Conservation (phyloP, 2,113 vertebrate genomes). For the Hiodon tergisus region DNA sequence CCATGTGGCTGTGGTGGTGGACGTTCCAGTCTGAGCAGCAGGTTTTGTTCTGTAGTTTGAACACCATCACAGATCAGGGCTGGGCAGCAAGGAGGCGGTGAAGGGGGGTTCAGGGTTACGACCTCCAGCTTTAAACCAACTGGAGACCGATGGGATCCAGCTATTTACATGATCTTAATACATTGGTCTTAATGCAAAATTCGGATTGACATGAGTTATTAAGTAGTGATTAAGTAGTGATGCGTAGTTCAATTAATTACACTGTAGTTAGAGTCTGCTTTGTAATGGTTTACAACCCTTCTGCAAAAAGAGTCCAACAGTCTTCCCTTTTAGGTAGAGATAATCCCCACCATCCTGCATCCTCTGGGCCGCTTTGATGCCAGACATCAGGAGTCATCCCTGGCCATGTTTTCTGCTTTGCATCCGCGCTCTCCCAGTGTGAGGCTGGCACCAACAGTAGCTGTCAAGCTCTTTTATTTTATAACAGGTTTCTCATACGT, state of each 20-base stretch:
- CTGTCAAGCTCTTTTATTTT: too few species aligned
- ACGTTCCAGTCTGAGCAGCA: constrained; percentile 25
- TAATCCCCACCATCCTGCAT: constrained; percentile 38
- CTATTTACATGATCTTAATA: neutral
- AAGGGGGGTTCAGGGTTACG: neutral
- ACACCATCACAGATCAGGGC: constrained; percentile 22
- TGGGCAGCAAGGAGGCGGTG: constrained; percentile 8
- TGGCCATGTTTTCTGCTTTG: constrained; percentile 28
- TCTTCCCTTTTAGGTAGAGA: constrained; percentile 38
- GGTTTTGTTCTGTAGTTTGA: constrained; percentile 28
- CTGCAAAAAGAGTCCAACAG: constrained; percentile 36
- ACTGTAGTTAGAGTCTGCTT: constrained; percentile 16
- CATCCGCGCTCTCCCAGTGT: neutral
- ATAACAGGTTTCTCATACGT: too few species aligned
- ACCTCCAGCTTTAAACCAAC: too few species aligned
- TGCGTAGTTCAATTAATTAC: too few species aligned
- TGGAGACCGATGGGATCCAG: neutral
- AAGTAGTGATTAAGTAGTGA: too few species aligned
- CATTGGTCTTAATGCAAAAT: too few species aligned
- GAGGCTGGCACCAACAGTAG: constrained; percentile 21
- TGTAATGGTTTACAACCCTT: constrained; percentile 33
- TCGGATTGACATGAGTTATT: too few species aligned
- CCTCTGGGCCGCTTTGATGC: constrained; percentile 27
- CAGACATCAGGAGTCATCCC: constrained; percentile 36
- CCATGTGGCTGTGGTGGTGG: constrained; percentile 34